phyloP scores from a whole-genome alignment of 2,888 invertebrate species.

The Ophonus ardosiacus region DNA sequence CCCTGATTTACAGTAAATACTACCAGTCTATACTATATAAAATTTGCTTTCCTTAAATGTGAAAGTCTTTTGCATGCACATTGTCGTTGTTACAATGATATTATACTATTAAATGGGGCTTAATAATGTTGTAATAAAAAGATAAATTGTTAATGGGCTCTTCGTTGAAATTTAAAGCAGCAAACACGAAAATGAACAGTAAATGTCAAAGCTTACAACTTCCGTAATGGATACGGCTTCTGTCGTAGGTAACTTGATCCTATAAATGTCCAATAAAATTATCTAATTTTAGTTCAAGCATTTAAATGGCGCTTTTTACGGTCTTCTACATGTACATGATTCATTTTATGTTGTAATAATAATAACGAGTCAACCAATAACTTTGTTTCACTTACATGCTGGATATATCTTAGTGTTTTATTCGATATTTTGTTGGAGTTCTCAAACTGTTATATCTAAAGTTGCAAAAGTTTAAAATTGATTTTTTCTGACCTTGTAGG shows the following conservation, averaged over 20 bases:
- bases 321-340: not conserved
- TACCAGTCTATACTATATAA: too few relatives aligned
- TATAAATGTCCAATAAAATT: constrained; percentile 50
- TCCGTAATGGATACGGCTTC: constrained; percentile 44
- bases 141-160: constrained; percentile 22
- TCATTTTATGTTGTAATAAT: not conserved
- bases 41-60: not conserved
- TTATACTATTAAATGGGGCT: not conserved
- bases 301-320: constrained; percentile 3
- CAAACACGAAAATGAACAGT: constrained; percentile 30
- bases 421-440: constrained; percentile 5
- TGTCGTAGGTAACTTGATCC: constrained; percentile 36
- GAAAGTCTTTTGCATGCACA: not conserved
- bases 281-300: constrained; percentile 31
- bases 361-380: not conserved
- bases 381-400: not conserved
- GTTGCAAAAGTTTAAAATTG: constrained; percentile 4
- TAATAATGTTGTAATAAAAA: not conserved
- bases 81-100: not conserved
- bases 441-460: constrained; percentile 25
- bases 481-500: not conserved
- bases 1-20: too few relatives aligned
- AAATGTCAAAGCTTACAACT: constrained; percentile 33
- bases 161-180: constrained; percentile 23
- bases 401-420: not conserved